Percentiles rank a stretch among this genome's conserved stretches.
Conservation (phyloP, 2,113 vertebrate species). For the Buteo buteo region DNA sequence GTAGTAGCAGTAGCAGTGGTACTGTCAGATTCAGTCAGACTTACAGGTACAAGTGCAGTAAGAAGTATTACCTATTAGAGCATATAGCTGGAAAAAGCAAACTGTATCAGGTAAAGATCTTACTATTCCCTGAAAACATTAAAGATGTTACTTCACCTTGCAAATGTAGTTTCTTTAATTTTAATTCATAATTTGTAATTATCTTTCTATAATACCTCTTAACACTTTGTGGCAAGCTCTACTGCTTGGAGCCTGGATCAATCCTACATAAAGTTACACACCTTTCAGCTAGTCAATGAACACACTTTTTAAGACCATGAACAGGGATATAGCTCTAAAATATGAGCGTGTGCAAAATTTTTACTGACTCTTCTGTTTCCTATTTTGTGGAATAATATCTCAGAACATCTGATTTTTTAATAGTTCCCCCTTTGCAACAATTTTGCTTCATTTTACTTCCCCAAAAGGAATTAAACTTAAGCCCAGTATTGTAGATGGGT, state of each 20-base stretch:
- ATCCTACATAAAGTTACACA: neutral
- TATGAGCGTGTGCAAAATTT: neutral
- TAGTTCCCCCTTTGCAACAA: neutral
- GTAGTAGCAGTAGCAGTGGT: neutral
- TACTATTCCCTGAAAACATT: neutral
- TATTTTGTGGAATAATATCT: neutral
- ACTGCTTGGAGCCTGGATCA: neutral
- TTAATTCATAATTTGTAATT: neutral
- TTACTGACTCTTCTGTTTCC: neutral
- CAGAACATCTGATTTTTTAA: neutral
- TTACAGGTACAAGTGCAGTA: neutral
- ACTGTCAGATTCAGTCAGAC: neutral
- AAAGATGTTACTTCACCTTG: neutral
- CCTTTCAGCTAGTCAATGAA: neutral
- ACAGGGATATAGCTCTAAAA: neutral
- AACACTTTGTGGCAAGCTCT: fast-evolving
- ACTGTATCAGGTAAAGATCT: neutral
- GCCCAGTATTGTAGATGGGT: neutral
- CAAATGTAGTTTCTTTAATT: neutral
- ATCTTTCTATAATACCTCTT: neutral
- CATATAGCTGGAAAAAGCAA: neutral
- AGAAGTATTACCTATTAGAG: neutral
- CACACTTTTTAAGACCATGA: neutral
- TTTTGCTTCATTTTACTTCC: neutral
- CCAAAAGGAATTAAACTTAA: neutral